Base-by-base conservation (phyloP, 2,113 vertebrate genomes). In the Camelus bactrianus region DNA sequence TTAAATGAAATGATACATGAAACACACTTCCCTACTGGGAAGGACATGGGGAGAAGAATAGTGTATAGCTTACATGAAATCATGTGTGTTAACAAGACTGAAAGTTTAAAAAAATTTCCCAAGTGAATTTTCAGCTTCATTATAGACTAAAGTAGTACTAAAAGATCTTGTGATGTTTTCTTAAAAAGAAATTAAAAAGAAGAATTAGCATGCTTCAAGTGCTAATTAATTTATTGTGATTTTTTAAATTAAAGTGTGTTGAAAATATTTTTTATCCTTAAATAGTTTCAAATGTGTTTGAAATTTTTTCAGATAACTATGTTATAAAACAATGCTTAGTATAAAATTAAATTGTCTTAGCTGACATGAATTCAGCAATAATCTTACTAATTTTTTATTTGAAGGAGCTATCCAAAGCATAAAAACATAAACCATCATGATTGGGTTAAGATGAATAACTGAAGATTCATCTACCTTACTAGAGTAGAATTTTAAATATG, bases 231-330 rank as follows among this genome's bases (percentile, higher is more conserved):
- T 60, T 95, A 58, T 42, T 62, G 35, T 92, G 32, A 82, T 81
- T 86, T 89, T 56, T 73, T 35, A 28, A 28, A 73, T 95, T 90
- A 54, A 77, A 93, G 42, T 92, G 62, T 5, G 24, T 32, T 48
- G 42, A 82, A 86, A 75, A 72, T 22, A 52, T 3, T 14, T 38
- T 93, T 90, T 79, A 26, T 80, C 72, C 73, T 67, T 96, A 95
- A 91, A 58, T 69, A 81, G 60, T 84, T 96, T 80, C 58, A 94
- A 58, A 62, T 87, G 62, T 54, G 35, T 90, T 84, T 84, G 5
- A 95, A 96, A 94, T 11, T 56, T 91, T 64, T 79, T 73, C 32
- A 75, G n/a, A 73, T 82, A 96, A 86, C 81, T 81, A 67, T 56
- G 20, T 26, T 76, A 65, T 94, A 72, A 92, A 91, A 89, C 60